Evolutionary conservation across 35 echinoderm and acorn worm genomes (phyloP), one percentile per base, ranked within the genome.

Genomic region (Lytechinus pictus): DNA sequence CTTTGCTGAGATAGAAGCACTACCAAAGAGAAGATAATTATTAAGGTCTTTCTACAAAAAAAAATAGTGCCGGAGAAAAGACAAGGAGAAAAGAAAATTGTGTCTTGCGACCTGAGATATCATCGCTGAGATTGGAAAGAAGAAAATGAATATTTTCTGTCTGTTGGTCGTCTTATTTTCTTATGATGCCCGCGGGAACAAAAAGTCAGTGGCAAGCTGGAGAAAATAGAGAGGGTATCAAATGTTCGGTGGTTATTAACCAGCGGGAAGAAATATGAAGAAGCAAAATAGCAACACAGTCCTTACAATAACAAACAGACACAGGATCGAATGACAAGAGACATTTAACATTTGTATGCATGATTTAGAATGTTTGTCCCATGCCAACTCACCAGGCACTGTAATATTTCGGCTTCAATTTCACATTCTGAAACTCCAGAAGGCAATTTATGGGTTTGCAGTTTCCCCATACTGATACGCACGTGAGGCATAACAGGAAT

Each of bases 321-420:
- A 44, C 10, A 9, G 88, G 88, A 90, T 90, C 88, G 88, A 14
- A 54, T 90, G 88, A 90, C 88, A 44, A 90, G 28, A 54, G 88
- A 90, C 88, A 90, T 90, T 90, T 90, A 90, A 90, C 88, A 90
- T 90, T 90, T 90, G 88, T 90, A 90, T 90, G 88, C 88, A 90
- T 90, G 88, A 90, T 90, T 90, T 90, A 90, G 52, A 90, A 90
- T 90, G 88, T 90, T 90, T 90, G 66, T 90, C 88, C 88, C 88
- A 10, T 52, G 29, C 29, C 14, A 51, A 12, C 88, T 90, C 88
- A 90, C 88, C 66, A 90, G 88, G 88, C 88, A 27, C 12, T 90
- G 88, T 90, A 90, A 52, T 90, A 90, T 90, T 90, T 54, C 88
- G 88, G 88, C 88, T 90, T 52, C 29, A 21, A 90, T 90, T 90